Conservation (phyloP, 2,113 vertebrate genomes). For the Sisor rabdophorus region DNA sequence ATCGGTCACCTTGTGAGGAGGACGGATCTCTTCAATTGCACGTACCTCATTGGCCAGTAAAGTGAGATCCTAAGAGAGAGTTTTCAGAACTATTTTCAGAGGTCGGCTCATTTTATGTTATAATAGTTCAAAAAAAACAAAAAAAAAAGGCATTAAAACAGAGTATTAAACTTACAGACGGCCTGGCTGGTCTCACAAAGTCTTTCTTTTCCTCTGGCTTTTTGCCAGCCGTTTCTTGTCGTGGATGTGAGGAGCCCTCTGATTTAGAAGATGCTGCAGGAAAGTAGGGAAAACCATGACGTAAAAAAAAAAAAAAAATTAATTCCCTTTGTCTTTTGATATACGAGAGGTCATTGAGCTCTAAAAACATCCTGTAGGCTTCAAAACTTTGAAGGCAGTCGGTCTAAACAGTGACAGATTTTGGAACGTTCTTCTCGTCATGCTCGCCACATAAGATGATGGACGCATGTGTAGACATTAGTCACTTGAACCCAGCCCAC, state of each 20-base stretch:
- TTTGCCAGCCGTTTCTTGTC: conserved; percentile 82
- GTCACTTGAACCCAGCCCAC: too few species aligned
- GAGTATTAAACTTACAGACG: conserved; percentile 48
- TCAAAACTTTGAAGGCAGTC: too few species aligned
- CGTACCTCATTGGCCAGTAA: conserved; percentile 92
- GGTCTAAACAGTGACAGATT: too few species aligned
- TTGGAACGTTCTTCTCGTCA: too few species aligned
- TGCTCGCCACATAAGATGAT: too few species aligned
- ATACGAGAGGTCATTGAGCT: too few species aligned
- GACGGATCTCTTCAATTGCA: conserved; percentile 92
- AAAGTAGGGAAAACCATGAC: conserved; percentile 43
- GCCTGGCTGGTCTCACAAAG: conserved; percentile 69
- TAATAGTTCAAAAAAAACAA: too few species aligned
- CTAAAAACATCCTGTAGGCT: too few species aligned
- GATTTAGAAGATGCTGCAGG: conserved; percentile 90
- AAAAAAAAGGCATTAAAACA: background rate
- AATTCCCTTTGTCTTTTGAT: background rate
- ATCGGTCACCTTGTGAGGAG: conserved; percentile 92
- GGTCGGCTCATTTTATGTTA: background rate
- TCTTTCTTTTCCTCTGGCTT: conserved; percentile 91
- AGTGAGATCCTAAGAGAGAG: conserved; percentile 80
- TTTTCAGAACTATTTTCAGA: background rate
- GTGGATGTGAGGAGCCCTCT: conserved; percentile 84
- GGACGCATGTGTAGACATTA: too few species aligned
- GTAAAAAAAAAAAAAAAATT: conserved; percentile 24